These are phyloP conservation scores for Cydia strobilella DNA, from an alignment of 1,140 invertebrate genomes.

Conservation along the genomic window DNA sequence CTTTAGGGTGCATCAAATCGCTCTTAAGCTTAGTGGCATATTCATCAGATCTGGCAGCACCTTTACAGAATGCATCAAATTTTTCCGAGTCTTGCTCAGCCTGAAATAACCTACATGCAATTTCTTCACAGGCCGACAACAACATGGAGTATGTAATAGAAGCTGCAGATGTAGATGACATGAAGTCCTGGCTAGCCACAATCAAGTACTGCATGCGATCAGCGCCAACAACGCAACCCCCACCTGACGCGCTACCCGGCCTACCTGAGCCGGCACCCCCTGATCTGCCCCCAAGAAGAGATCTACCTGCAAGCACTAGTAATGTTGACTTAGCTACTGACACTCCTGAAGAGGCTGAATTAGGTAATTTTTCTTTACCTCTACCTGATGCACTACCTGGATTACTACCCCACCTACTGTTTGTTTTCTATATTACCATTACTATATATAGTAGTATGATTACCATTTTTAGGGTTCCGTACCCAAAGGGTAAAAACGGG, in stretches of 20 bases:
- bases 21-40: too few species aligned
- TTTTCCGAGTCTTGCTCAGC: too few species aligned
- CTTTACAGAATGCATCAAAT: too few species aligned
- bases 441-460: too few species aligned
- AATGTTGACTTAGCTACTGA: constrained; percentile 69
- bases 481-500: too few species aligned
- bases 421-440: too few species aligned
- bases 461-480: too few species aligned
- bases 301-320: constrained; percentile 73
- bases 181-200: constrained; percentile 93
- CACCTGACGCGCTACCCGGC: constrained; percentile 69
- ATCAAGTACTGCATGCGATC: constrained; percentile 92
- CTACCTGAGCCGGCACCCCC: constrained; percentile 75
- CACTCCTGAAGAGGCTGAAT: constrained; percentile 67
- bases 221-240: constrained; percentile 81
- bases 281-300: constrained; percentile 70
- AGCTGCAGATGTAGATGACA: constrained; percentile 92
- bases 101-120: neutral
- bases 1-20: too few species aligned
- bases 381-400: too few species aligned
- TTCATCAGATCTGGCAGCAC: too few species aligned
- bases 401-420: too few species aligned
- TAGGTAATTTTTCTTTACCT: too few species aligned
- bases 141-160: constrained; percentile 98
- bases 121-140: constrained; percentile 85